A percentile compares a stretch with the other conserved stretches of the same genome.
Conservation (phyloP, 1,140 invertebrate species). For the Drosophila asahinai region DNA sequence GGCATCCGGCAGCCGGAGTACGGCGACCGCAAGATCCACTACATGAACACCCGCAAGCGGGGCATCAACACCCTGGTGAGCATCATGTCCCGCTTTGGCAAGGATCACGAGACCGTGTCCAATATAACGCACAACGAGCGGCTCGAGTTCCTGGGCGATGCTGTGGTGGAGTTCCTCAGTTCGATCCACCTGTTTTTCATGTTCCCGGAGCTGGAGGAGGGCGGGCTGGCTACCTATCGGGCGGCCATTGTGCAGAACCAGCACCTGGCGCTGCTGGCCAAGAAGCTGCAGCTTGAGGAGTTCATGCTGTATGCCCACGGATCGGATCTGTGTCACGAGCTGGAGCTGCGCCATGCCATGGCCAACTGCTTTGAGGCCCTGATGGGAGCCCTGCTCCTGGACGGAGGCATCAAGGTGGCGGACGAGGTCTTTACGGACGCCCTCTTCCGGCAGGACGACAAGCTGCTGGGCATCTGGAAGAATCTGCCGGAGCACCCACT, state of each 20-base stretch:
- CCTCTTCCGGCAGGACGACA: slow-evolving; percentile 68
- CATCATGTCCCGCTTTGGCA: slow-evolving; percentile 98
- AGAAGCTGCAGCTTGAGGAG: slow-evolving; percentile 94
- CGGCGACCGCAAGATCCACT: slow-evolving; percentile 96
- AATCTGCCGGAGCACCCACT: slow-evolving; percentile 95
- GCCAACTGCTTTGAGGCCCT: slow-evolving; percentile 99
- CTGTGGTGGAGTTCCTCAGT: slow-evolving; percentile 98
- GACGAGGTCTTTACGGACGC: slow-evolving; percentile 82
- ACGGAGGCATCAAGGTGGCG: slow-evolving; percentile 94
- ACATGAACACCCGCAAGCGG: slow-evolving; percentile 96
- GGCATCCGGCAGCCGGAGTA: slow-evolving; percentile 98
- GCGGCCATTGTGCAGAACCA: slow-evolving; percentile 99
- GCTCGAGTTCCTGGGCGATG: slow-evolving; percentile 98
- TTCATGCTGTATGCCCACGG: slow-evolving; percentile 99
- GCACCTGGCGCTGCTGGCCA: slow-evolving; percentile 97
- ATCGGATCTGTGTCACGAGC: slow-evolving; percentile 98
- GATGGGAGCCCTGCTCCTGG: slow-evolving; percentile 98
- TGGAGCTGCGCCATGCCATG: slow-evolving; percentile 98
- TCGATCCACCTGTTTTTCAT: slow-evolving; percentile 98
- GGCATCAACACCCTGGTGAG: slow-evolving; percentile 98
- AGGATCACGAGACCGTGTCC: slow-evolving; percentile 94
- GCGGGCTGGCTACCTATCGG: slow-evolving; percentile 97
- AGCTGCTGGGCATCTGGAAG: slow-evolving; percentile 89
- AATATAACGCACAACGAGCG: slow-evolving; percentile 98
- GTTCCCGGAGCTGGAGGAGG: slow-evolving; percentile 98